phyloP scores from a whole-genome alignment of 2,113 vertebrate genomes.

The Mustela nigripes region DNA sequence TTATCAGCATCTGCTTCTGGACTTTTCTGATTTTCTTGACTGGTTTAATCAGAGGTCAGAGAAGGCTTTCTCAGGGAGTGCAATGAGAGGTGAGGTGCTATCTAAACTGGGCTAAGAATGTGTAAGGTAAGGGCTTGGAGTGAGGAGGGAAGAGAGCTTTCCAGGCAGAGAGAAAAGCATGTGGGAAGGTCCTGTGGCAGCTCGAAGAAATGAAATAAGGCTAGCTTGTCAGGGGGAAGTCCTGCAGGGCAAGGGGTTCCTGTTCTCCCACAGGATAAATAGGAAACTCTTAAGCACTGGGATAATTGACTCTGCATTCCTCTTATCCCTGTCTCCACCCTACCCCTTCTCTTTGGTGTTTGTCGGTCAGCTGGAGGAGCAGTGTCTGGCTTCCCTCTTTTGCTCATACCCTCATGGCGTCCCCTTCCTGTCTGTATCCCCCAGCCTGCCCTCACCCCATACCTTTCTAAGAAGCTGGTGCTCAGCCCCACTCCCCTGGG shows the following conservation, averaged over 20 bases:
- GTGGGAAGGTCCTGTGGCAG: not conserved
- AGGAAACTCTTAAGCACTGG: not conserved
- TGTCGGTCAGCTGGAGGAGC: not conserved
- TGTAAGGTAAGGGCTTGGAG: not conserved
- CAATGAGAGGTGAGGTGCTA: not conserved
- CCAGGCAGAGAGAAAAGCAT: not conserved
- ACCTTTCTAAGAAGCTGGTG: not conserved
- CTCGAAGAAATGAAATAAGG: not conserved
- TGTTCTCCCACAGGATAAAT: not conserved
- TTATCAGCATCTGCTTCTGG: not conserved
- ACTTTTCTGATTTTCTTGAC: not conserved
- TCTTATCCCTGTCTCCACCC: not conserved
- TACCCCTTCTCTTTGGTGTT: not conserved
- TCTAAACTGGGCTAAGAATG: not conserved
- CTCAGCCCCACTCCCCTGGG: rapidly evolving
- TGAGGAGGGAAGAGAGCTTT: not conserved
- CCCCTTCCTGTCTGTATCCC: not conserved
- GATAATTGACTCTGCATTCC: not conserved
- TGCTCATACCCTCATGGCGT: not conserved
- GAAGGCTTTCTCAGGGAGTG: not conserved
- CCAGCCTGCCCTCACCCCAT: rapidly evolving
- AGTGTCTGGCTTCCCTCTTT: not conserved
- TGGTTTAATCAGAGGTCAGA: not conserved
- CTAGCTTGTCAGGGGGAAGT: not conserved
- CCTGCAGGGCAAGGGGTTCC: not conserved